A percentile compares a stretch with the other conserved stretches of the same genome.
phyloP scores from a whole-genome alignment of 53 echinoderm and acorn worm species.

The Antedon mediterranea region DNA sequence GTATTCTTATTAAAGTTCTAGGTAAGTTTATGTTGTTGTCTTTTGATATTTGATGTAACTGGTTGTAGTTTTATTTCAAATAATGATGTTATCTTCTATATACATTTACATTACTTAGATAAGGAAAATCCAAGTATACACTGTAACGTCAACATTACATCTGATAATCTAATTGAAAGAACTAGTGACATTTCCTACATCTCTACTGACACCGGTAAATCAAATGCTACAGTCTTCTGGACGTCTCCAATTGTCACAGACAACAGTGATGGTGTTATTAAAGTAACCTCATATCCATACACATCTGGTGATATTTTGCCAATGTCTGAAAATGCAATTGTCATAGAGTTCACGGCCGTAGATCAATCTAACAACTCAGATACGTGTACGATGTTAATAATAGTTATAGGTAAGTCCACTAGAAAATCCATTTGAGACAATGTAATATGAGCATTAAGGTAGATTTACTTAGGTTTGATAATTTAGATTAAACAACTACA shows the following conservation, averaged over 20 bases:
- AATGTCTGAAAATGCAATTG: not conserved
- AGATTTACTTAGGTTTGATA: too few relatives aligned
- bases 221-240: not conserved
- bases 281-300: not conserved
- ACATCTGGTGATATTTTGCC: not conserved
- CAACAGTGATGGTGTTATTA: not conserved
- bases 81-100: too few relatives aligned
- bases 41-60: not conserved
- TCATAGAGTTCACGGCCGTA: not conserved
- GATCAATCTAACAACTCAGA: not conserved
- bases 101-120: not conserved
- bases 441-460: too few relatives aligned
- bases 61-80: too few relatives aligned
- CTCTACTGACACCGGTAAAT: not conserved
- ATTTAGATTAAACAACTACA: too few relatives aligned
- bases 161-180: not conserved
- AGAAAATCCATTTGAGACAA: too few relatives aligned
- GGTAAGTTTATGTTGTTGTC: not conserved
- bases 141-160: not conserved
- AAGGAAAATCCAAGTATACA: not conserved
- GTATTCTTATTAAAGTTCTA: not conserved
- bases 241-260: not conserved
- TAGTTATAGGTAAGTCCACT: not conserved
- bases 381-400: not conserved
- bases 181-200: not conserved